Evolutionary conservation across 2,797 vertebrate species (phyloP).

Genomic region (Fundulus diaphanus): DNA sequence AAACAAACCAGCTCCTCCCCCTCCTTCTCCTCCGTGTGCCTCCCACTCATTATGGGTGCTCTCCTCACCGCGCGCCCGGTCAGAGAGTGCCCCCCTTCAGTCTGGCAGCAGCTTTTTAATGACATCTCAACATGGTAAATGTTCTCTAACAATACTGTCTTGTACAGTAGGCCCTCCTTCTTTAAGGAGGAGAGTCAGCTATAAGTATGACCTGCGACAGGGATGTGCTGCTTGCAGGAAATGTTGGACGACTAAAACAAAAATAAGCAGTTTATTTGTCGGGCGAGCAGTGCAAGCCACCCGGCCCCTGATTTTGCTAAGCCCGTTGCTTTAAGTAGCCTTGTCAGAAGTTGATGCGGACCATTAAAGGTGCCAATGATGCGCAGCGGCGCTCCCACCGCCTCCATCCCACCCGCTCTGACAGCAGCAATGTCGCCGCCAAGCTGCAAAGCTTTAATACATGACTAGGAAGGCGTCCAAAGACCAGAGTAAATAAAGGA

Average conservation of each 20-base stretch:
- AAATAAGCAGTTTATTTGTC: constrained; percentile 65
- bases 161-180: constrained; percentile 59
- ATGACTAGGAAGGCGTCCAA: constrained; percentile 78
- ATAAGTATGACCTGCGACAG: constrained; percentile 53
- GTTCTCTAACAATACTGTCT: constrained; percentile 68
- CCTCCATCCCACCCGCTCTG: constrained; percentile 27
- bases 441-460: constrained; percentile 74
- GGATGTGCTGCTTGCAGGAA: constrained; percentile 33
- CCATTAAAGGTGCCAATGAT: constrained; percentile 73
- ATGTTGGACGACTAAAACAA: constrained; percentile 50
- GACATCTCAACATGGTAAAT: constrained; percentile 72
- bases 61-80: constrained; percentile 63
- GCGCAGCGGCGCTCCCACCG: constrained; percentile 36
- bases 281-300: constrained; percentile 36
- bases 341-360: constrained; percentile 70
- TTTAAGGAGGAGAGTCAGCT: constrained; percentile 60
- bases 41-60: constrained; percentile 68
- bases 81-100: constrained; percentile 56
- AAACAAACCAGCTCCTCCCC: constrained; percentile 70
- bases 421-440: constrained; percentile 65
- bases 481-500: constrained; percentile 78
- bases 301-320: constrained; percentile 62
- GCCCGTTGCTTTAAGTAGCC: constrained; percentile 67
- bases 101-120: constrained; percentile 75
- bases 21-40: constrained; percentile 30